Conservation (phyloP, 2,888 invertebrate species). For the Diarsia rubi region DNA sequence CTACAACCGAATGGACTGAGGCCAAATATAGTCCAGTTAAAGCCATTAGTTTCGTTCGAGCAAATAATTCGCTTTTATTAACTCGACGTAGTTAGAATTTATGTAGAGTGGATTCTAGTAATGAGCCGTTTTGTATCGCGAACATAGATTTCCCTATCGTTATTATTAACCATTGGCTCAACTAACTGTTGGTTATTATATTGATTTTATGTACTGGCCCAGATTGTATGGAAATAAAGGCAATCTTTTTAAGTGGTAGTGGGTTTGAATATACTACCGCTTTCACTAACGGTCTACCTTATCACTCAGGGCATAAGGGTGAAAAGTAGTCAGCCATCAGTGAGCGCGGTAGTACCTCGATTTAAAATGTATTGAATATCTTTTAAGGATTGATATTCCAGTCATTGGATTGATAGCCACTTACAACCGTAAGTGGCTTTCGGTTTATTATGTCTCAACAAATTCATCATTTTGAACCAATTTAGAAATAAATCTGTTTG, state of each 20-base stretch:
- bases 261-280: not conserved
- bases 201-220: slow-evolving; percentile 49
- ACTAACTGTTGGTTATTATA: slow-evolving; percentile 20
- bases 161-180: slow-evolving; percentile 22
- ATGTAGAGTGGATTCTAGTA: slow-evolving; percentile 25
- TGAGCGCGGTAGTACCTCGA: not conserved
- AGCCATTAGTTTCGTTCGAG: slow-evolving; percentile 50
- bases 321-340: not conserved
- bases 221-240: slow-evolving; percentile 38
- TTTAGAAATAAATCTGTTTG: no score
- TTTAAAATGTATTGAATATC: slow-evolving; percentile 5
- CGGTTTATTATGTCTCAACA: no score
- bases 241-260: slow-evolving; percentile 46
- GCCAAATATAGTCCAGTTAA: slow-evolving; percentile 52
- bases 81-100: slow-evolving; percentile 44
- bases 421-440: no score
- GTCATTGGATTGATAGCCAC: not conserved
- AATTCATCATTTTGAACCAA: no score
- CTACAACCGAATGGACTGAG: slow-evolving; percentile 43
- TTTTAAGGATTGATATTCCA: not conserved
- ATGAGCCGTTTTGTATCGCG: slow-evolving; percentile 28
- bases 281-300: not conserved
- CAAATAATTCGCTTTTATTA: slow-evolving; percentile 55
- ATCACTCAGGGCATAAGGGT: not conserved
- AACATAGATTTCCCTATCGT: slow-evolving; percentile 14